Percentiles rank a stretch among this genome's conserved stretches.
These are phyloP conservation scores for Aramus guarauna DNA, from an alignment of 2,113 vertebrate species.

Conservation along the genomic window DNA sequence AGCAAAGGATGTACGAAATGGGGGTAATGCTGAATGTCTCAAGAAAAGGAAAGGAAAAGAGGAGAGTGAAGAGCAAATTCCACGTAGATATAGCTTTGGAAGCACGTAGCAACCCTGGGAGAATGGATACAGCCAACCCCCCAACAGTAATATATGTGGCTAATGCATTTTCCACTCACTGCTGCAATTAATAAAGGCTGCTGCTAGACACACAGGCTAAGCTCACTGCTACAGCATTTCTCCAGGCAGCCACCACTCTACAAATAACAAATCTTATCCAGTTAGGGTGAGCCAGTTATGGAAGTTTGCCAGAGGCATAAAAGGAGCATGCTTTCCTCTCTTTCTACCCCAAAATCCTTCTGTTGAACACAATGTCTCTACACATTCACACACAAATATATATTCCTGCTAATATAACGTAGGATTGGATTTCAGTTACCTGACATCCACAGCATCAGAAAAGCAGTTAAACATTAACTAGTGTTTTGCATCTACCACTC, in stretches of 20 bases:
- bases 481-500: neutral
- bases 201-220: neutral
- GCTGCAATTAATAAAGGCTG: slow-evolving; percentile 2
- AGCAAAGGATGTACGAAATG: neutral
- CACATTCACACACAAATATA: neutral
- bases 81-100: neutral
- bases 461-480: neutral
- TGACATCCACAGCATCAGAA: neutral
- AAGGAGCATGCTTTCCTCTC: neutral
- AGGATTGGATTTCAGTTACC: neutral
- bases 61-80: neutral
- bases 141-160: neutral
- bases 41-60: neutral
- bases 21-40: neutral
- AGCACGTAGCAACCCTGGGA: neutral
- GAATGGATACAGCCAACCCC: neutral
- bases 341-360: neutral
- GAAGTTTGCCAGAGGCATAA: neutral
- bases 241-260: neutral
- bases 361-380: neutral
- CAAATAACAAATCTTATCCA: neutral
- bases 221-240: neutral
- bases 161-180: neutral
- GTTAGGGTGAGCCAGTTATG: neutral
- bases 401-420: neutral